phyloP scores from a whole-genome alignment of 2,888 invertebrate species.

The Trachelus stipa region DNA sequence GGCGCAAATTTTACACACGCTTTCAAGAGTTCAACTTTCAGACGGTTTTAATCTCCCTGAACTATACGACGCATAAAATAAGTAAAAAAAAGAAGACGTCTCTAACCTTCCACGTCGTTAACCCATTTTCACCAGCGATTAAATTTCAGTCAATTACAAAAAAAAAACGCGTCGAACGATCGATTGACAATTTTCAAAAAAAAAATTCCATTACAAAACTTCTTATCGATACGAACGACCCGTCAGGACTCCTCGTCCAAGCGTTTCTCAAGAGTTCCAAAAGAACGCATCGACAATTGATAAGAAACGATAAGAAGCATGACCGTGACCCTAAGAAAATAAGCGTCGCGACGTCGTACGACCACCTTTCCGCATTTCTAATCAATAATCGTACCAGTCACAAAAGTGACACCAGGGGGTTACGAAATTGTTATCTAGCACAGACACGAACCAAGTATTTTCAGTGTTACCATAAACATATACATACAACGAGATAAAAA shows the following conservation, averaged over 20 bases:
- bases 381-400: background rate
- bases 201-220: background rate
- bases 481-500: background rate
- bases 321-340: background rate
- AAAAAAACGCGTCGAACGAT: too few species aligned
- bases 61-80: background rate
- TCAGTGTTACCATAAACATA: background rate
- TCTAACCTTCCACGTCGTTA: background rate
- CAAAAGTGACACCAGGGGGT: background rate
- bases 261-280: background rate
- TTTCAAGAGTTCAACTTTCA: background rate
- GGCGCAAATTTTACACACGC: constrained; percentile 27
- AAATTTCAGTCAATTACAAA: background rate
- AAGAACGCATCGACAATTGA: background rate
- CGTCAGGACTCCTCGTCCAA: background rate
- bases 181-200: too few species aligned
- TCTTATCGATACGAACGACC: background rate
- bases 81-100: background rate
- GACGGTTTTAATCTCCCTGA: background rate
- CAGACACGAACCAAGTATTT: background rate
- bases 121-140: background rate
- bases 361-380: background rate
- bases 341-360: background rate
- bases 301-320: background rate
- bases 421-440: background rate